phyloP scores from a whole-genome alignment of 2,888 invertebrate genomes.

The Hydroisotoma schaefferi region DNA sequence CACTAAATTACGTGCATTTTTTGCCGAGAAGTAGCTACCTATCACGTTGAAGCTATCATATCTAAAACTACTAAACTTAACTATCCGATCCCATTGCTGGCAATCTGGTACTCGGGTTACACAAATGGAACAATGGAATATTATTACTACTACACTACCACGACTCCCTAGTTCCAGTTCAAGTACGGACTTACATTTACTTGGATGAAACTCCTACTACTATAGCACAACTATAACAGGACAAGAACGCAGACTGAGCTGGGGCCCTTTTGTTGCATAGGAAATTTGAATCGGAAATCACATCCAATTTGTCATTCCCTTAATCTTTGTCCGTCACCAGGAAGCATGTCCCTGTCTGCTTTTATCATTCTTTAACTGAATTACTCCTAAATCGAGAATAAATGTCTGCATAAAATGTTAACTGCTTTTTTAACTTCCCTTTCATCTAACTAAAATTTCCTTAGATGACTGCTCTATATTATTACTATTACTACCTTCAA shows the following conservation, averaged over 20 bases:
- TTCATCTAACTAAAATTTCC: too few relatives aligned
- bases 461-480: too few relatives aligned
- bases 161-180: conserved; percentile 4
- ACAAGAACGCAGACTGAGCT: neutral
- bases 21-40: too few relatives aligned
- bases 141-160: conserved; percentile 8
- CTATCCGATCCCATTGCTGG: neutral
- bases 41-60: too few relatives aligned
- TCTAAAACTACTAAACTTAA: too few relatives aligned
- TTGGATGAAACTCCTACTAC: neutral
- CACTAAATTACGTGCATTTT: neutral
- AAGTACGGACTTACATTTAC: neutral
- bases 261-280: conserved; percentile 14
- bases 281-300: conserved; percentile 42
- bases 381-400: neutral
- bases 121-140: conserved; percentile 4
- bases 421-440: neutral
- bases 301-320: conserved; percentile 37
- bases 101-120: conserved; percentile 8
- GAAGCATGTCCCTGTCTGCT: conserved; percentile 26
- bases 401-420: conserved; percentile 1
- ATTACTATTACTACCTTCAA: too few relatives aligned
- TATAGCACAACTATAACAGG: conserved; percentile 6
- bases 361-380: conserved; percentile 2
- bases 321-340: conserved; percentile 34